Evolutionary conservation across 2,113 vertebrate species (phyloP).

Genomic region (Barbus barbus): DNA sequence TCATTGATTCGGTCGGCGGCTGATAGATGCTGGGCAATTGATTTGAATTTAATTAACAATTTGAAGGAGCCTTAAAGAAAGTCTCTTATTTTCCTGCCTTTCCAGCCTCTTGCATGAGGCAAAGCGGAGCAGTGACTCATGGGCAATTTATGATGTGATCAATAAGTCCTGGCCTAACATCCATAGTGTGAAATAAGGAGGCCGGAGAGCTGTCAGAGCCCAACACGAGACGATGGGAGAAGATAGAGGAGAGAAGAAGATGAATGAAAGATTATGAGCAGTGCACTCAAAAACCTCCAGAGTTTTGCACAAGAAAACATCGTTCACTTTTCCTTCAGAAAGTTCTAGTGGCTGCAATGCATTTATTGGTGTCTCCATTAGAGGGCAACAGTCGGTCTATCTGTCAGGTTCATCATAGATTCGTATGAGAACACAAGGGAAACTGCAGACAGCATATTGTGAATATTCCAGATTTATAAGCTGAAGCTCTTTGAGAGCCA

Average conservation of each 20-base stretch:
- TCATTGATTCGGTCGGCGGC: slow-evolving; percentile 74
- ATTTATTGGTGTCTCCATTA: not conserved
- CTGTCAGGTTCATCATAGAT: not conserved
- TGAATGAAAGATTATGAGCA: slow-evolving; percentile 26
- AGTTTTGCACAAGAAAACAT: not conserved
- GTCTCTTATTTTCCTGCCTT: slow-evolving; percentile 66
- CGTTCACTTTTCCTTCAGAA: not conserved
- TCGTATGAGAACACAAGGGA: not conserved
- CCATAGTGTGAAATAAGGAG: slow-evolving; percentile 74
- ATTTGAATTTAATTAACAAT: slow-evolving; percentile 99
- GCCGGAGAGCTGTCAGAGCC: slow-evolving; percentile 72
- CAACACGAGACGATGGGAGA: slow-evolving; percentile 49
- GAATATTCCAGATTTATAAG: not conserved
- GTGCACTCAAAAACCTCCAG: not conserved
- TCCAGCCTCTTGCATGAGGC: slow-evolving; percentile 60
- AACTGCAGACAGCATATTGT: not conserved
- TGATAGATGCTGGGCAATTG: slow-evolving; percentile 92
- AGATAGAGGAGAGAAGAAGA: slow-evolving; percentile 28
- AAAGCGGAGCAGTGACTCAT: slow-evolving; percentile 66
- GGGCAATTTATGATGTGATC: slow-evolving; percentile 77
- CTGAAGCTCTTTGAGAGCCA: slow-evolving; percentile 37
- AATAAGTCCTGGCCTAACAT: slow-evolving; percentile 77
- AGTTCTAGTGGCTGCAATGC: not conserved
- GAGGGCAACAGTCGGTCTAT: not conserved
- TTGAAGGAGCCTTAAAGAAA: slow-evolving; percentile 82